These are phyloP conservation scores for Danaus chrysippus DNA, from an alignment of 2,888 invertebrate genomes.

Conservation along the genomic window DNA sequence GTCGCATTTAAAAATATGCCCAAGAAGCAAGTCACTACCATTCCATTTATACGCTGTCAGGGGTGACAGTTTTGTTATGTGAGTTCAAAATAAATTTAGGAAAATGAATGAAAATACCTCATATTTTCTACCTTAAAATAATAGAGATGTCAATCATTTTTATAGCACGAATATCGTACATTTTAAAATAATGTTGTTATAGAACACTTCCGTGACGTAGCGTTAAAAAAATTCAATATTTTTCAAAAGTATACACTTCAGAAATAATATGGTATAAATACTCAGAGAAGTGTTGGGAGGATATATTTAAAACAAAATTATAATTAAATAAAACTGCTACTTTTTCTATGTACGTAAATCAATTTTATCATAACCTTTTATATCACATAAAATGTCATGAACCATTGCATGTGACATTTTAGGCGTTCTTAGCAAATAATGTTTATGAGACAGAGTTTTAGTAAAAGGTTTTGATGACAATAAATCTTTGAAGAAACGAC, in stretches of 20 bases:
- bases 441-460: constrained; percentile 18
- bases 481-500: constrained; percentile 29
- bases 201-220: neutral
- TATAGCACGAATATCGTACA: neutral
- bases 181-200: neutral
- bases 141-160: constrained; percentile 5
- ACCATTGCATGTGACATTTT: constrained; percentile 39
- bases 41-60: constrained; percentile 68
- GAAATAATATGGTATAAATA: too few species aligned
- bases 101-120: constrained; percentile 49
- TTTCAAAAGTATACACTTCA: too few species aligned
- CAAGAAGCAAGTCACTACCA: constrained; percentile 63
- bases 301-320: too few species aligned
- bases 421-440: constrained; percentile 29
- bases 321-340: too few species aligned
- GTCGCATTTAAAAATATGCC: constrained; percentile 71
- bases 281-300: too few species aligned
- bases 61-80: constrained; percentile 63
- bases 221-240: too few species aligned
- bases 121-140: constrained; percentile 13
- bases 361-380: constrained; percentile 22
- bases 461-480: constrained; percentile 11
- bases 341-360: constrained; percentile 15
- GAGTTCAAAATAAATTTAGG: constrained; percentile 68
- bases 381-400: constrained; percentile 29